Conservation (phyloP, 1,140 invertebrate species). For the Eriosoma lanigerum region DNA sequence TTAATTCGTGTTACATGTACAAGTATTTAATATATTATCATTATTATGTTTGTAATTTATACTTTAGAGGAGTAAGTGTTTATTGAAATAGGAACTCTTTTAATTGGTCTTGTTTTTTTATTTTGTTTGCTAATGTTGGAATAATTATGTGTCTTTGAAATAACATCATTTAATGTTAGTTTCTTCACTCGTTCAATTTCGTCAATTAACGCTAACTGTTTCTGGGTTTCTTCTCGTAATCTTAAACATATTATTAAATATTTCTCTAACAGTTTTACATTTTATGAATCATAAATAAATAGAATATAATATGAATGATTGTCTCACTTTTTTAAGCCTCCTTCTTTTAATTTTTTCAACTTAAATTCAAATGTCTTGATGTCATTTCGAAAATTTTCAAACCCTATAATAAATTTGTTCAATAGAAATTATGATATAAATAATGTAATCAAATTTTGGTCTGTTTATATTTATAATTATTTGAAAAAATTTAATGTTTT, state of each 20-base stretch:
- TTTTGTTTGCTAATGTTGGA: not conserved
- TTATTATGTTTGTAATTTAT: not conserved
- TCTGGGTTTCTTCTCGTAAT: slow-evolving; percentile 28
- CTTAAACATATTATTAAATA: slow-evolving; percentile 17
- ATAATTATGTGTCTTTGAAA: not conserved
- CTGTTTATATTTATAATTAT: too few species aligned
- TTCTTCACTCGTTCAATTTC: slow-evolving; percentile 22
- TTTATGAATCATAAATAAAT: too few species aligned
- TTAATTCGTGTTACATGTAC: not conserved
- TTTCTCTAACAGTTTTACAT: too few species aligned
- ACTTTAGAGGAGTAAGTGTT: slow-evolving; percentile 44
- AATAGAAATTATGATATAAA: too few species aligned
- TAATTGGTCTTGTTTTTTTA: not conserved
- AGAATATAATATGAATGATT: too few species aligned
- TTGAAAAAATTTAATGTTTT: too few species aligned
- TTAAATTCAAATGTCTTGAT: slow-evolving; percentile 36
- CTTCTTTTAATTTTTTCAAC: slow-evolving; percentile 42
- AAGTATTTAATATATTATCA: not conserved
- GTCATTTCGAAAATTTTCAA: slow-evolving; percentile 38
- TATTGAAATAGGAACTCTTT: slow-evolving; percentile 33
- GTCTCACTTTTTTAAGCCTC: slow-evolving; percentile 34
- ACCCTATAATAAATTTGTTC: slow-evolving; percentile 26
- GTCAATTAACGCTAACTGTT: not conserved
- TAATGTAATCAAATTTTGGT: too few species aligned
- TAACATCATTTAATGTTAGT: not conserved